A percentile compares a stretch with the other conserved stretches of the same genome.
Conservation (phyloP, 2,888 invertebrate genomes). For the Adelphocoris suturalis region DNA sequence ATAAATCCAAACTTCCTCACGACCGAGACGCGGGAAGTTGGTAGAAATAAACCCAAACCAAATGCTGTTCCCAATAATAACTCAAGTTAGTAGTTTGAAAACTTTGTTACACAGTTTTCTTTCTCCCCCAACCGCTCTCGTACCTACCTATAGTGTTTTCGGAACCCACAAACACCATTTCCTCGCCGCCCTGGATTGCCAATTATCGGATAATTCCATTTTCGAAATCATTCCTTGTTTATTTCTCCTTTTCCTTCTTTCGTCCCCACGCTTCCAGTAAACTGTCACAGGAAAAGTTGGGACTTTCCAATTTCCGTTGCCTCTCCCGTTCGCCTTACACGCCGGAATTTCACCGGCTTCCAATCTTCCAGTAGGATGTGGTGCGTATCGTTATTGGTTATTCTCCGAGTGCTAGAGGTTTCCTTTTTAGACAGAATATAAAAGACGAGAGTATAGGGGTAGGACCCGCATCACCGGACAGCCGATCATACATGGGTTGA, state of each 20-base stretch:
- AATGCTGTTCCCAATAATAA: slow-evolving; percentile 8
- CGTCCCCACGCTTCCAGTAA: too few species aligned
- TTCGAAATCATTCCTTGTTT: neutral
- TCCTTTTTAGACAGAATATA: too few species aligned
- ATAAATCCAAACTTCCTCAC: neutral
- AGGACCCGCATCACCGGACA: too few species aligned
- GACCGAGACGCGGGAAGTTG: neutral
- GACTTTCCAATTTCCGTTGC: too few species aligned
- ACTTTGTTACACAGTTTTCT: neutral
- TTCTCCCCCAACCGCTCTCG: neutral
- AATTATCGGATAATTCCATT: slow-evolving; percentile 14
- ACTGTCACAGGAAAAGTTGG: too few species aligned
- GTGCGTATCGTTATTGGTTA: too few species aligned
- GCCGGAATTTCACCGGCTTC: too few species aligned
- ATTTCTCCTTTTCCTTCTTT: neutral
- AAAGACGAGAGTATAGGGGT: too few species aligned
- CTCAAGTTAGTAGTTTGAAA: slow-evolving; percentile 2
- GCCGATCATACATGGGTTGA: too few species aligned
- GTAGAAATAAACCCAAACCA: neutral
- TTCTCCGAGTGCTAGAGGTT: too few species aligned
- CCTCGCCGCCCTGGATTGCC: neutral
- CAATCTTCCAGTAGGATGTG: too few species aligned
- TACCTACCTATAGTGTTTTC: neutral
- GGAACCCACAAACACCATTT: slow-evolving; percentile 11
- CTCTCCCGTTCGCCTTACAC: too few species aligned